Evolutionary conservation across 2,797 vertebrate species (phyloP).

Genomic region (Benthosema pterotum): DNA sequence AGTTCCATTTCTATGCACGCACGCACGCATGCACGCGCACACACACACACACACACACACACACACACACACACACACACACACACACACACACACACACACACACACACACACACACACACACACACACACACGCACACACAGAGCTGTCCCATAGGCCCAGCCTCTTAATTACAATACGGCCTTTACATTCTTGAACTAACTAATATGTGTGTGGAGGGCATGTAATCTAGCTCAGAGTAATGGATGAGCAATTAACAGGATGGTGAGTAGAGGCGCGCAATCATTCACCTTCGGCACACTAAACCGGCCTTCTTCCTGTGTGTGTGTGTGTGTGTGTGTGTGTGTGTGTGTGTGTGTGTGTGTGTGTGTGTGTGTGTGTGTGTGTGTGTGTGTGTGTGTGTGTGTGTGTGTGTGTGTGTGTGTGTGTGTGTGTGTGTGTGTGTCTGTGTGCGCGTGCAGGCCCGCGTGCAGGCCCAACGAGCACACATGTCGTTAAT

Average conservation of each 20-base stretch:
- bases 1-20: too few species aligned
- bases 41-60: neutral
- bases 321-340: too few species aligned
- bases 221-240: constrained; percentile 27
- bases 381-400: too few species aligned
- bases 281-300: constrained; percentile 14
- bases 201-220: constrained; percentile 4
- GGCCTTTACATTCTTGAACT: constrained; percentile 10
- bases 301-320: too few species aligned
- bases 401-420: too few species aligned
- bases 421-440: too few species aligned
- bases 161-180: constrained; percentile 7
- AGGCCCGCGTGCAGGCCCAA: too few species aligned
- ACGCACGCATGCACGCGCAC: neutral
- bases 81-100: too few species aligned
- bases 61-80: neutral
- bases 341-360: too few species aligned
- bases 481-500: too few species aligned
- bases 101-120: neutral
- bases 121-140: neutral
- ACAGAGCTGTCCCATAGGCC: neutral
- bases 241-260: constrained; percentile 34
- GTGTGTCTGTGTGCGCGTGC: too few species aligned
- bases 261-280: constrained; percentile 1
- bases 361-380: too few species aligned